These are phyloP conservation scores for Acrobeloides nanus DNA, from an alignment of 2,888 invertebrate genomes.

Conservation along the genomic window DNA sequence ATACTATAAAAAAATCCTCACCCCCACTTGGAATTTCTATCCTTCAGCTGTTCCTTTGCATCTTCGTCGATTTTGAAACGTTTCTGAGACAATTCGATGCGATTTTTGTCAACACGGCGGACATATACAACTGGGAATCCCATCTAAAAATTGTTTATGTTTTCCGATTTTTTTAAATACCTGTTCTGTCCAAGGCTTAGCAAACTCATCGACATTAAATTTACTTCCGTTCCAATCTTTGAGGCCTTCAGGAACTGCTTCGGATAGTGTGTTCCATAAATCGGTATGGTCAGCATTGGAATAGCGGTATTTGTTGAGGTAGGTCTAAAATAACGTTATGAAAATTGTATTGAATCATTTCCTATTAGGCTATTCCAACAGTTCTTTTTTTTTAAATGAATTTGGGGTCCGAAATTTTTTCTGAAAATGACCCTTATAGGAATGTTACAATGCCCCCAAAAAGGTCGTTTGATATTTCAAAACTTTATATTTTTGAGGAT, in stretches of 20 bases:
- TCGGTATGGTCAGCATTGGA: conserved; percentile 73
- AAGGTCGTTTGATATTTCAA: no score
- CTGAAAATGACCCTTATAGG: no score
- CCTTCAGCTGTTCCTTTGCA: conserved; percentile 33
- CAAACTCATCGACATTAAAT: conserved; percentile 59
- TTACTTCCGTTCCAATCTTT: conserved; percentile 30
- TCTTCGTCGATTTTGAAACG: conserved; percentile 37
- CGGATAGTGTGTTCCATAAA: conserved; percentile 70
- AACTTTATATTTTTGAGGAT: no score
- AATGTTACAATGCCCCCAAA: no score
- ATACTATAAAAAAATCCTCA: conserved; percentile 18
- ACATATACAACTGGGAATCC: conserved; percentile 42
- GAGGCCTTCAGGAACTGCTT: conserved; percentile 56
- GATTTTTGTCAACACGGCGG: conserved; percentile 31
- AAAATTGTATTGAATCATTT: no score
- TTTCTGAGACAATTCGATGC: conserved; percentile 37
- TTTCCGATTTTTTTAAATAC: no score
- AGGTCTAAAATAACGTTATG: no score
- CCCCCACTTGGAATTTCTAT: conserved; percentile 41
- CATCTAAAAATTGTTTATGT: no score
- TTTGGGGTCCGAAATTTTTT: no score
- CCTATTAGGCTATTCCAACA: no score
- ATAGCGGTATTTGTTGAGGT: conserved; percentile 66
- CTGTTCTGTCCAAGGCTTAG: conserved; percentile 74
- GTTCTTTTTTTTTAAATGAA: no score